Evolutionary conservation across 2,888 invertebrate genomes (phyloP), one percentile per base, ranked within the genome.

Genomic region (Sabatieria punctata): DNA sequence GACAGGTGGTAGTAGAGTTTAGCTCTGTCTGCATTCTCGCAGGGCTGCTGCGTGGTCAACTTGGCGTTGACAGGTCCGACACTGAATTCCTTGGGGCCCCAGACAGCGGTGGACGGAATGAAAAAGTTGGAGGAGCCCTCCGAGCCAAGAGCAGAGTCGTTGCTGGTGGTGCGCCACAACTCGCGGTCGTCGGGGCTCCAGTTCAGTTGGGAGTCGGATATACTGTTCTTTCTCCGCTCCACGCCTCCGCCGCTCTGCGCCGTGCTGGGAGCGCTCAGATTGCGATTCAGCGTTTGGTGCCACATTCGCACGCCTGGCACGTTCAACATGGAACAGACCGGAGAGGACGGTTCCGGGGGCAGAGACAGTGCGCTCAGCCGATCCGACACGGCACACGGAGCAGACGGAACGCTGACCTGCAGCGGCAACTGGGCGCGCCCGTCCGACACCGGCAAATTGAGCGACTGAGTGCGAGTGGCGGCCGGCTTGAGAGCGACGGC

Each of bases 1-100:
- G 83, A 78, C 52, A 93, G 71, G 67, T 88, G 85, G 68, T 80
- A 86, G 66, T 82, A 85, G 61, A 88, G 51, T 27, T 53, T 49
- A 3, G 4, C 24, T 15, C 3, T 8, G 39, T n/a, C 45, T 26
- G 4, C 27, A 21, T 23, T 43, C 35, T 2, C 41, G 15, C 13
- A n/a, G 13, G 25, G 25, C 24, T 33, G n/a, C 19, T 11, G 8
- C 23, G 39, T 8, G 11, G 39, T 11, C 23, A 19, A 8, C 8
- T 15, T 39, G 19, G 33, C 23, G n/a, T 38, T 43, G 24, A 57
- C 30, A 6, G 57, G 55, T 23, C 52, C 54, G 22, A 58, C 54
- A 13, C 54, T 52, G 23, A 53, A 47, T 45, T 57, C 57, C 27
- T 51, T 51, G 18, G 52, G 51, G 35, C 60, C 60, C 60, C 60